A percentile compares a stretch with the other conserved stretches of the same genome.
phyloP scores from a whole-genome alignment of 2,888 invertebrate genomes.

The Onthophagus sagittarius region DNA sequence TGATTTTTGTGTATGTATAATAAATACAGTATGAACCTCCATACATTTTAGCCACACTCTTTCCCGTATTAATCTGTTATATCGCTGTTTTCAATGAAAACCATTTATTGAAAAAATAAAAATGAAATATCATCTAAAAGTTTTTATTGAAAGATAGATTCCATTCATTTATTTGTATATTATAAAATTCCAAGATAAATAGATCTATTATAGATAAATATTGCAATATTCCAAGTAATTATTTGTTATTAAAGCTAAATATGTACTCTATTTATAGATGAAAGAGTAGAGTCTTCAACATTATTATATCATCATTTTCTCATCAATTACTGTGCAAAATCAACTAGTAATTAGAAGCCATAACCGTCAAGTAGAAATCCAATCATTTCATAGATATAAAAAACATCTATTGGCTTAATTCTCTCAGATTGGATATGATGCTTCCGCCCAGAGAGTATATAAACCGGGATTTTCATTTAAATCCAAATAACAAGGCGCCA shows the following conservation, averaged over 20 bases:
- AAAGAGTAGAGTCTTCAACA: neutral
- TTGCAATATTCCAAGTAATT: neutral
- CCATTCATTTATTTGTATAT: no score
- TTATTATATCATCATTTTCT: neutral
- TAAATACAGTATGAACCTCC: no score
- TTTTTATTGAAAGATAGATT: no score
- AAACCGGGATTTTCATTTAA: neutral
- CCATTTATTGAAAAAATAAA: no score
- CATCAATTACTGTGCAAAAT: neutral
- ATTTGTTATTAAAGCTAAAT: neutral
- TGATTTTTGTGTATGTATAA: no score
- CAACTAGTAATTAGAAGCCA: neutral
- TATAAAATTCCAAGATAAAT: neutral
- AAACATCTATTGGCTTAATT: neutral
- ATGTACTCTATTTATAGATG: neutral
- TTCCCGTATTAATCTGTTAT: no score
- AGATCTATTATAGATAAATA: neutral
- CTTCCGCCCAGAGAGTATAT: neutral
- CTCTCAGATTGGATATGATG: neutral
- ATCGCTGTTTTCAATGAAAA: no score
- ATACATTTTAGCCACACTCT: no score
- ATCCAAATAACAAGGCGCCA: neutral
- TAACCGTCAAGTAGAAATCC: neutral
- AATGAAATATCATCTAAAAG: no score
- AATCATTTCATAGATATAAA: neutral